Evolutionary conservation across 1,140 invertebrate genomes (phyloP).

Genomic region (Drosophila simulans): DNA sequence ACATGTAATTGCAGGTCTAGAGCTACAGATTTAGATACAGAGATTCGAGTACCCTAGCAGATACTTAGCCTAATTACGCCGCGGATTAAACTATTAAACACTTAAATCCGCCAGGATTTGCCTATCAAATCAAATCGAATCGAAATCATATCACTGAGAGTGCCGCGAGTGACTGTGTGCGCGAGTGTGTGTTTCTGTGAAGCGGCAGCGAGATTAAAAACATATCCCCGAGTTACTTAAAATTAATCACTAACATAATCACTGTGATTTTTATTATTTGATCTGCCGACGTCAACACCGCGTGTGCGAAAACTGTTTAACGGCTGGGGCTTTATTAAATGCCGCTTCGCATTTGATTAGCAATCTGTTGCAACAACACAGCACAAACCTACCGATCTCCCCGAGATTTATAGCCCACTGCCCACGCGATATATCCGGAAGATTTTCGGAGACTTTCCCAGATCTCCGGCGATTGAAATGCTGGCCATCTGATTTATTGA

Average conservation of each 20-base stretch:
- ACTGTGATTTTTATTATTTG: constrained; percentile 81
- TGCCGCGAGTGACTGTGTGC: constrained; percentile 30
- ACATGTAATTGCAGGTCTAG: constrained; percentile 11
- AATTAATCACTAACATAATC: constrained; percentile 84
- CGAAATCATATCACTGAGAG: constrained; percentile 21
- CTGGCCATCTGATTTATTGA: constrained; percentile 65
- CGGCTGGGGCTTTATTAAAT: constrained; percentile 43
- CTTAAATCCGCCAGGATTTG: constrained; percentile 55
- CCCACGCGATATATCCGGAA: constrained; percentile 37
- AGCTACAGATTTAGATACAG: constrained; percentile 18
- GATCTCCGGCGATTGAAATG: constrained; percentile 39
- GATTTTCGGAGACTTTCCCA: constrained; percentile 32
- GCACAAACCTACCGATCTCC: constrained; percentile 34
- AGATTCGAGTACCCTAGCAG: constrained; percentile 40
- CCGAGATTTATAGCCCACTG: constrained; percentile 37
- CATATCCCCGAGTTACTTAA: constrained; percentile 82
- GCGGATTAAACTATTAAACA: constrained; percentile 84
- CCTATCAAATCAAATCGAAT: constrained; percentile 24
- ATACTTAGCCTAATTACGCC: constrained; percentile 84
- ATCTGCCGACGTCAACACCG: constrained; percentile 42
- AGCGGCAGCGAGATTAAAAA: constrained; percentile 74
- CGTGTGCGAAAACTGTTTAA: constrained; percentile 65
- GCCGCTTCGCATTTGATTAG: constrained; percentile 38
- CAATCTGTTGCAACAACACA: constrained; percentile 50
- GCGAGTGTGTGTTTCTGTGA: constrained; percentile 29